Evolutionary conservation across 2,797 vertebrate genomes (phyloP).

Genomic region (Malacoraja senta): DNA sequence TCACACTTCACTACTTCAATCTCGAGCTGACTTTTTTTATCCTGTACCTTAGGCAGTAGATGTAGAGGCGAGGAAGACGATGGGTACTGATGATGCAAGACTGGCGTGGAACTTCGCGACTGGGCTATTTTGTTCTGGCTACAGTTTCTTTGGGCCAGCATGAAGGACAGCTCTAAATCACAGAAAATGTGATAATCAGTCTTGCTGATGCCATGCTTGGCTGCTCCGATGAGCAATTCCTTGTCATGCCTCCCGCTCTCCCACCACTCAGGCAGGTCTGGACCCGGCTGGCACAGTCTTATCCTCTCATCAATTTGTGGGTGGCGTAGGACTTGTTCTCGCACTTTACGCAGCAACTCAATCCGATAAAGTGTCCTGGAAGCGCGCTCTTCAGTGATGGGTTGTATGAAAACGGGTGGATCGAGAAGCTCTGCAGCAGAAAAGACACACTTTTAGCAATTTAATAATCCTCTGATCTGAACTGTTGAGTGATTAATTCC

Average conservation of each 20-base stretch:
- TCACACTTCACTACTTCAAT: slow-evolving; percentile 54
- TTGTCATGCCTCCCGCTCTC: slow-evolving; percentile 85
- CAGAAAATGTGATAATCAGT: slow-evolving; percentile 97
- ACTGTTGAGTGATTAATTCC: neutral
- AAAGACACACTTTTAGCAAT: neutral
- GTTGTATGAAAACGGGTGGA: slow-evolving; percentile 83
- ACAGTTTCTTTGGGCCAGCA: slow-evolving; percentile 83
- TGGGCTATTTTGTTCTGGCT: slow-evolving; percentile 76
- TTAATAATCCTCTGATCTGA: neutral
- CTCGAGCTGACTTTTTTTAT: slow-evolving; percentile 59
- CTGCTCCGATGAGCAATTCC: slow-evolving; percentile 89
- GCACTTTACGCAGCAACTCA: slow-evolving; percentile 86
- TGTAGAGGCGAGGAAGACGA: slow-evolving; percentile 61
- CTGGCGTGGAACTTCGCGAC: slow-evolving; percentile 60
- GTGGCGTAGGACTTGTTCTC: slow-evolving; percentile 92
- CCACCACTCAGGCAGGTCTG: slow-evolving; percentile 94
- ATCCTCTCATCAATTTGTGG: slow-evolving; percentile 78
- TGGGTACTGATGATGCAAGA: slow-evolving; percentile 65
- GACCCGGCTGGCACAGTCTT: slow-evolving; percentile 81
- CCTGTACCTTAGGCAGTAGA: slow-evolving; percentile 64
- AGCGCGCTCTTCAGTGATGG: slow-evolving; percentile 93
- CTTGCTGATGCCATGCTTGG: slow-evolving; percentile 93
- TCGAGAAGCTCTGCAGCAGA: slow-evolving; percentile 67
- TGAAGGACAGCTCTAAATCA: slow-evolving; percentile 92
- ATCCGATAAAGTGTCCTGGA: slow-evolving; percentile 93